Evolutionary conservation across 64 coral and sea anemone genomes (phyloP).

Genomic region (Stichodactyla helianthus): DNA sequence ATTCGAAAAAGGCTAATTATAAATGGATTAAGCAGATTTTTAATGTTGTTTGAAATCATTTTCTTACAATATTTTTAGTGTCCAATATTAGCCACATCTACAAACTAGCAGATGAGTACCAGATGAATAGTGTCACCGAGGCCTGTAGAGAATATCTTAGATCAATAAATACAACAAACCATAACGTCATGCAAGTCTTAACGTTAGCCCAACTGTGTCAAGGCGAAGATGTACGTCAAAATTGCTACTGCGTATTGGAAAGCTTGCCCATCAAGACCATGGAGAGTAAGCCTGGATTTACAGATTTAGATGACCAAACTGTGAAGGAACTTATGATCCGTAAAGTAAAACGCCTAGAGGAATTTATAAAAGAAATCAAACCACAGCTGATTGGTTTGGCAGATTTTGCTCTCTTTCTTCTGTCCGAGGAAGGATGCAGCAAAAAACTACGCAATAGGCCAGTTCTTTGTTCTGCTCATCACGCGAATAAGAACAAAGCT

Average conservation of each 20-base stretch:
- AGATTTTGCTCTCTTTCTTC: neutral
- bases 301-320: neutral
- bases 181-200: neutral
- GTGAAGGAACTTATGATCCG: neutral
- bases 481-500: too few species aligned
- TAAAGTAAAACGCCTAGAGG: neutral
- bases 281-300: neutral
- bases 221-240: neutral
- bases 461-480: too few species aligned
- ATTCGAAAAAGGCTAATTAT: too few species aligned
- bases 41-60: too few species aligned
- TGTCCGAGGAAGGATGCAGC: too few species aligned
- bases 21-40: too few species aligned
- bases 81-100: neutral
- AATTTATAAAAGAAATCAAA: neutral
- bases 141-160: neutral
- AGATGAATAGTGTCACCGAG: neutral
- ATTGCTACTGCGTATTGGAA: neutral
- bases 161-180: neutral
- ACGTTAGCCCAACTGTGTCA: neutral
- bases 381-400: neutral
- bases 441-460: too few species aligned
- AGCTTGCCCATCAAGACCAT: neutral
- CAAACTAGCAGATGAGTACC: conserved; percentile 1
- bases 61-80: neutral